Evolutionary conservation across 2,888 invertebrate species (phyloP).

Genomic region (Nemurella pictetii): DNA sequence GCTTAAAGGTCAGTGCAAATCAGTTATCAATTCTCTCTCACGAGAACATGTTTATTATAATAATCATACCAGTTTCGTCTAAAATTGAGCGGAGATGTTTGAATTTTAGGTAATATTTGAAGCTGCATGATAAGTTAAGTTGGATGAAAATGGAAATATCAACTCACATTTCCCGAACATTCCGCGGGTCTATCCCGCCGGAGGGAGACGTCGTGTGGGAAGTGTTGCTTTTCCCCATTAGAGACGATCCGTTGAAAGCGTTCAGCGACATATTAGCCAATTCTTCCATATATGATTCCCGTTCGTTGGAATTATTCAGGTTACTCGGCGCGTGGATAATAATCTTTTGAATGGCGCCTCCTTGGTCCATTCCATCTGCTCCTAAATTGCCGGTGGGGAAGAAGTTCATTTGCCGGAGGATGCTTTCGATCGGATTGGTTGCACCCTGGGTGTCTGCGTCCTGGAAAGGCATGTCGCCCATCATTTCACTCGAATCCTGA

Average conservation of each 20-base stretch:
- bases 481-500: neutral
- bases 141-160: too few species aligned
- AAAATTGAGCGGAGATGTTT: too few species aligned
- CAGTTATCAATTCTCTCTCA: neutral
- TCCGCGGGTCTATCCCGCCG: too few species aligned
- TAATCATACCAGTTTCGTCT: too few species aligned
- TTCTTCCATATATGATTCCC: neutral
- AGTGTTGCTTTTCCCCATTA: too few species aligned
- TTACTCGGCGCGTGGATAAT: neutral
- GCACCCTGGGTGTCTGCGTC: too few species aligned
- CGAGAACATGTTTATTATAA: neutral
- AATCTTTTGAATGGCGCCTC: neutral
- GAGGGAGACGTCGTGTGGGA: too few species aligned
- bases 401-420: neutral
- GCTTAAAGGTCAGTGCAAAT: neutral
- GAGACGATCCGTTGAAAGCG: neutral
- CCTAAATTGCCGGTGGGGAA: neutral
- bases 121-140: too few species aligned
- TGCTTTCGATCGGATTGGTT: neutral
- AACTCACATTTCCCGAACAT: too few species aligned
- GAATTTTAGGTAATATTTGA: too few species aligned
- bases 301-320: neutral
- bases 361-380: neutral
- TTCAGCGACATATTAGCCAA: neutral
- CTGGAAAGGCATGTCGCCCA: neutral